Base-by-base conservation (phyloP, 1,140 invertebrate genomes). In the Cephus cinctus region DNA sequence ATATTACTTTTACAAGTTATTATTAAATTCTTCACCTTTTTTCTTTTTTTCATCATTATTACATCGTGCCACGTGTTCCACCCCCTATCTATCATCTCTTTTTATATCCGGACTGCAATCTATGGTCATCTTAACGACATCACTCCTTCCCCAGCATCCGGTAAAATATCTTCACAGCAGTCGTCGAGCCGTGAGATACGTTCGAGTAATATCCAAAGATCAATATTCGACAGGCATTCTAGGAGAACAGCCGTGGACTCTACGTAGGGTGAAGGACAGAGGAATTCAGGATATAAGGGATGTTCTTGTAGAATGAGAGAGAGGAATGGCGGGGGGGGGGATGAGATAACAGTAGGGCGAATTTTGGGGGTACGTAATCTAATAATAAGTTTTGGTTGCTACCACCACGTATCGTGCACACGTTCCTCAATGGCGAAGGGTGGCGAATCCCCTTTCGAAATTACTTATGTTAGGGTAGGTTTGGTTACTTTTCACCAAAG, bases 351-450 rank as follows among this genome's bases (percentile, higher is more conserved):
- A n/a, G n/a, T n/a, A n/a, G n/a, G n/a, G n/a, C n/a, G n/a, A n/a
- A n/a, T 35, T 42, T 31, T 52, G 53, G 59, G 34, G 56, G 57
- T 55, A 57, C 58, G 59, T 69, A 72, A 76, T 75, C 73, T 69
- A 74, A 75, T 75, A 75, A 75, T 66, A 62, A 75, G 55, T 71
- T 75, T 75, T 74, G 68, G 68, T 71, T 54, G 49, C 39, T 44
- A 42, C 56, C 30, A 48, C 44, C 61, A 59, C 58, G 59, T 67
- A 66, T 65, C 58, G 55, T 51, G 59, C 62, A 70, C 69, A 63
- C 67, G 69, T 61, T 61, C 54, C 59, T 54, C 50, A 54, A 63
- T 57, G 45, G 43, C 12, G 31, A 51, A 63, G 56, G 60, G 51
- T 45, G 54, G 42, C 40, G 41, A 49, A 46, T 50, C 54, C 57